Conservation (phyloP, 2,888 invertebrate genomes). For the Atrina japonica region DNA sequence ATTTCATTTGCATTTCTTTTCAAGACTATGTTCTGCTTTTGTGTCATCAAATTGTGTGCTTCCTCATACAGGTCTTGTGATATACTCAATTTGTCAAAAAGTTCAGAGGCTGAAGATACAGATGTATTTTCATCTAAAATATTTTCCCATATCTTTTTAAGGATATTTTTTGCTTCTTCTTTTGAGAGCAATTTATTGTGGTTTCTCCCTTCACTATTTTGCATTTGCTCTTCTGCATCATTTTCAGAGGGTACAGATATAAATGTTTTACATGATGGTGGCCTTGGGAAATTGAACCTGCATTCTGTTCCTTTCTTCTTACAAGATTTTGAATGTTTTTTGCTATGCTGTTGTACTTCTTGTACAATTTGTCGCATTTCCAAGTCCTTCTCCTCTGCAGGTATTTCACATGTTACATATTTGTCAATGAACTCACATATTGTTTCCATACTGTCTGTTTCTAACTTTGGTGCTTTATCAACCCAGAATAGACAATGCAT, state of each 20-base stretch:
- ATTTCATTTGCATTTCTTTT: conserved; percentile 21
- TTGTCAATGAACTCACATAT: conserved; percentile 19
- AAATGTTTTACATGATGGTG: conserved; percentile 28
- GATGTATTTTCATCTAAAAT: background rate
- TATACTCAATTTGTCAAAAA: background rate
- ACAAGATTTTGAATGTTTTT: conserved; percentile 45
- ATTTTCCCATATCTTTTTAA: background rate
- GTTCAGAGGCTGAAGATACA: background rate
- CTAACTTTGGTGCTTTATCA: conserved; percentile 20
- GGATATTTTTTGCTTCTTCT: background rate
- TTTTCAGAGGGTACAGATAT: conserved; percentile 1
- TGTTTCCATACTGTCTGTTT: conserved; percentile 2
- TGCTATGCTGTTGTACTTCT: conserved; percentile 45
- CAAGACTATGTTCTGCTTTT: background rate
- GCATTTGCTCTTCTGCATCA: background rate
- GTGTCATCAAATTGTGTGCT: background rate
- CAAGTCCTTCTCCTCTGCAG: conserved; percentile 24
- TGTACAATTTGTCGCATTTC: conserved; percentile 39
- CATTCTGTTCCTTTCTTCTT: conserved; percentile 42
- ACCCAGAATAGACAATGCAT: conserved; percentile 23
- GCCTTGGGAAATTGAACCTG: conserved; percentile 46
- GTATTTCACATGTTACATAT: conserved; percentile 16
- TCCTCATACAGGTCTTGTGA: background rate
- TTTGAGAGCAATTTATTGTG: background rate
- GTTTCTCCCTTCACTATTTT: background rate